Conservation (phyloP, 1,140 invertebrate genomes). For the Heliothis virescens region DNA sequence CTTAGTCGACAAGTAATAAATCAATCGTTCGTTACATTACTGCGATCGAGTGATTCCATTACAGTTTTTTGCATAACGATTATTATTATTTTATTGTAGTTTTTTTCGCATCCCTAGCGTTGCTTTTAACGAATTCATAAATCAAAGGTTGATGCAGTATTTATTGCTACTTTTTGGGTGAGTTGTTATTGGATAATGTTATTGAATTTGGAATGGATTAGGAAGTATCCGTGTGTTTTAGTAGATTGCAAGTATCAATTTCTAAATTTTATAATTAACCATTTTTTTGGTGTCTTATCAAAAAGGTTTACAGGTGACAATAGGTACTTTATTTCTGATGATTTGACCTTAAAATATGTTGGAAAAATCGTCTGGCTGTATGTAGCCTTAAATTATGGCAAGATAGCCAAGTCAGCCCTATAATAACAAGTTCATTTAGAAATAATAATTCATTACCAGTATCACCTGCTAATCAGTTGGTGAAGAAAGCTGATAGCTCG, state of each 20-base stretch:
- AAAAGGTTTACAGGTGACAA: no score
- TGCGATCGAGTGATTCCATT: slow-evolving; percentile 81
- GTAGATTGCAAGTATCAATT: not conserved
- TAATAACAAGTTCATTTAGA: not conserved
- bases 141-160: slow-evolving; percentile 38
- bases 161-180: slow-evolving; percentile 10
- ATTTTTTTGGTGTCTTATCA: no score
- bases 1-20: slow-evolving; percentile 77
- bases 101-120: slow-evolving; percentile 44
- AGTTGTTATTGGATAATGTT: slow-evolving; percentile 11
- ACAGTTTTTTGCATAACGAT: slow-evolving; percentile 79
- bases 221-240: not conserved
- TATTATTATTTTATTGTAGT: slow-evolving; percentile 67
- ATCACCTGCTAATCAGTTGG: slow-evolving; percentile 28
- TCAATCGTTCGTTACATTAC: slow-evolving; percentile 81
- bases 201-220: not conserved
- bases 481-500: slow-evolving; percentile 34
- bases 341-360: no score
- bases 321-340: no score
- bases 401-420: no score
- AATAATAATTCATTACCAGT: slow-evolving; percentile 23
- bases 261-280: no score
- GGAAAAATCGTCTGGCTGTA: no score
- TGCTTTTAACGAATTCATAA: slow-evolving; percentile 47
- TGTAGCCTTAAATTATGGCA: no score